Base-by-base conservation (phyloP, 64 coral and sea anemone species). In the Cladopsammia gracilis region DNA sequence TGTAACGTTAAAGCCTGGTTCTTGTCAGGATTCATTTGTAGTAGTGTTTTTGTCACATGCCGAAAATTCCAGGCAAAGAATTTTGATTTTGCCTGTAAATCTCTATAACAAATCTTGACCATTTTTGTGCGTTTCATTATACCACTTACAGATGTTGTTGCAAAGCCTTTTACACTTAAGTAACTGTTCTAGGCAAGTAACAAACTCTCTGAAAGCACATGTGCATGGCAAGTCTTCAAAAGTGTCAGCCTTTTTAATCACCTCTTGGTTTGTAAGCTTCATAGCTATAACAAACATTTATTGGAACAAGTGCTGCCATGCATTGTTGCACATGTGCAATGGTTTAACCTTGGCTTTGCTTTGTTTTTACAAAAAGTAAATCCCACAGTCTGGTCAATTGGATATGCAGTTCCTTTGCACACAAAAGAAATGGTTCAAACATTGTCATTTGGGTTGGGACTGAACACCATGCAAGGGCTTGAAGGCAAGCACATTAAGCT, bases 51-150 rank as follows among this genome's bases (percentile, higher is more conserved):
- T 90, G 77, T 75, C 59, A 90, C 25, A 43, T 54, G 62, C 76
- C 43, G 48, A 59, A 82, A 83, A 69, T 70, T 50, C 56, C 61
- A 34, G 9, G 57, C 56, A 34, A 70, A 73, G 46, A 45, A 81
- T 52, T 91, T 91, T 60, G 77, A 70, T 50, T 83, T 91, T 69
- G 10, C 89, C 89, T 66, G 77, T 83, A 82, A 91, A 89, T 57
- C 87, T 76, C 10, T 58, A 24, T 6, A 60, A 26, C 23, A 54
- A 2, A 54, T 54, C 52, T 47, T 45, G 45, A 59, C 70, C 89
- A 42, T 69, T 73, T 56, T 83, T 79, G 6, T 67, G 24, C 56
- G 26, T 74, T 59, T 92, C 90, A 73, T 64, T 56, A 34, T 74
- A 92, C 90, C 90, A 76, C 54, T 70, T 86, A 49, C 78, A 48